phyloP scores from a whole-genome alignment of 2,797 vertebrate genomes.

The Anguilla pacifica region DNA sequence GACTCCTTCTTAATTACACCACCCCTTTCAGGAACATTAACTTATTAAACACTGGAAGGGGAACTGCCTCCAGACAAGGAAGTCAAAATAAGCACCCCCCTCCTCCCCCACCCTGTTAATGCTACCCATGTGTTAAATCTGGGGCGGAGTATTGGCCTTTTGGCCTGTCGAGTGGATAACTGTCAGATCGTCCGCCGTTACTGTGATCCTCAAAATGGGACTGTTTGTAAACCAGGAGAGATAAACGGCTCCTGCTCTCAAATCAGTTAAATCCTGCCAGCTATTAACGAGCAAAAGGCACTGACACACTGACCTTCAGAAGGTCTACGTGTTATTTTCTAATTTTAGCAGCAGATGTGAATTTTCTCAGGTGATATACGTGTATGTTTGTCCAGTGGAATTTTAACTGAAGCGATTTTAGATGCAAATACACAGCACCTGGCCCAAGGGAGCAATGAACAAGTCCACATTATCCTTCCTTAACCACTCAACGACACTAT shows the following conservation, averaged over 20 bases:
- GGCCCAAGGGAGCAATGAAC: no score
- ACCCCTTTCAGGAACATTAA: constrained; percentile 22
- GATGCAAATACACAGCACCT: no score
- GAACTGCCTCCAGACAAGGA: constrained; percentile 20
- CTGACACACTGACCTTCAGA: background rate
- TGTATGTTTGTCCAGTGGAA: no score
- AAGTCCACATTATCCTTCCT: background rate
- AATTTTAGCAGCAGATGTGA: background rate
- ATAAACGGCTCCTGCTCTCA: background rate
- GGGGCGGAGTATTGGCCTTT: constrained; percentile 9
- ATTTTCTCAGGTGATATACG: background rate
- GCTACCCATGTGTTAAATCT: constrained; percentile 22
- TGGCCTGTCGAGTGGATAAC: constrained; percentile 20
- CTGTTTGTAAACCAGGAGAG: constrained; percentile 6
- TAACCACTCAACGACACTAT: background rate
- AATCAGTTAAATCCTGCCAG: background rate
- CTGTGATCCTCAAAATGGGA: background rate
- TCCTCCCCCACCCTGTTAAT: background rate
- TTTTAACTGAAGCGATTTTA: no score
- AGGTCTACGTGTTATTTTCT: background rate
- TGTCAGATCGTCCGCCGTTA: background rate
- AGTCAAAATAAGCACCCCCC: background rate
- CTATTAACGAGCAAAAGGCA: background rate
- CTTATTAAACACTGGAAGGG: constrained; percentile 12
- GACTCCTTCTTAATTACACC: constrained; percentile 14